Percentiles rank a stretch among this genome's conserved stretches.
Evolutionary conservation across 2,113 vertebrate genomes (phyloP).

Genomic region (Phoenicopterus ruber): DNA sequence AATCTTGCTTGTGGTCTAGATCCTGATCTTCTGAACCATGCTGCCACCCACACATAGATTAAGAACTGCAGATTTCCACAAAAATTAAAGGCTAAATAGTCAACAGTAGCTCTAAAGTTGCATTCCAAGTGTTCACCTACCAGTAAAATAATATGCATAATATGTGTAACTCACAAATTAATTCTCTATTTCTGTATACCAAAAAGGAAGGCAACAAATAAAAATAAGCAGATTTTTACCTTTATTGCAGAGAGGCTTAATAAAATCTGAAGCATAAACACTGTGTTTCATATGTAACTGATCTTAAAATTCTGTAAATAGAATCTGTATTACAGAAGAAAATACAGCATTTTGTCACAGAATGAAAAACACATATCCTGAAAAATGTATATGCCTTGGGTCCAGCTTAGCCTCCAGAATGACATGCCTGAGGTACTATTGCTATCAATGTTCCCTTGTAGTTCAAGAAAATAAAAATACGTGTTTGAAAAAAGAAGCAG

Average conservation of each 20-base stretch:
- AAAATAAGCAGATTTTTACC: background rate
- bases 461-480: slow-evolving; percentile 24
- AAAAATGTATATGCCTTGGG: background rate
- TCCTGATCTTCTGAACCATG: background rate
- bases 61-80: background rate
- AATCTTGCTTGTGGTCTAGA: background rate
- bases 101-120: background rate
- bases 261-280: background rate
- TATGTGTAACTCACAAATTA: background rate
- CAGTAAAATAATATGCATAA: background rate
- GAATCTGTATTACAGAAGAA: background rate
- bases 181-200: background rate
- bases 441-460: background rate
- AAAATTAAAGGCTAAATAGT: background rate
- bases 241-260: background rate
- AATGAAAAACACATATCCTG: background rate
- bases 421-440: background rate
- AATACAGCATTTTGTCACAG: background rate
- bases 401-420: slow-evolving; percentile 3
- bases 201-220: background rate
- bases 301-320: background rate
- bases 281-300: background rate
- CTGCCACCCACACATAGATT: background rate
- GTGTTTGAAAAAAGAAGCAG: slow-evolving; percentile 36
- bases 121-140: background rate